Percentiles rank a stretch among this genome's conserved stretches.
Evolutionary conservation across 2,888 invertebrate species (phyloP).

Genomic region (Tetragonisca angustula): DNA sequence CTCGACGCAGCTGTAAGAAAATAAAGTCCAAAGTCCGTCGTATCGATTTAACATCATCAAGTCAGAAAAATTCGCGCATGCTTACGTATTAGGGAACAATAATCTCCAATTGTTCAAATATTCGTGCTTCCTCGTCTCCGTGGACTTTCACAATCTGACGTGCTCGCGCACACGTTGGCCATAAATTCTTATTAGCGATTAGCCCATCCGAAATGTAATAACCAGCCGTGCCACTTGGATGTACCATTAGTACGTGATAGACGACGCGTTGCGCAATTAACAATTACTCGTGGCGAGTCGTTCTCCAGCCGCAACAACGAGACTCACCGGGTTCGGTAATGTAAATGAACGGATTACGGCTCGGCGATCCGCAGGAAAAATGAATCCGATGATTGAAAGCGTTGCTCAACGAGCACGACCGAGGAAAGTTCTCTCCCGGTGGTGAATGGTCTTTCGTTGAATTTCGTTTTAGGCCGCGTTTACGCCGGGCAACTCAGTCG

Average conservation of each 20-base stretch:
- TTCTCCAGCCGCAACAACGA: slow-evolving; percentile 5
- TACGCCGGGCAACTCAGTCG: too few species aligned
- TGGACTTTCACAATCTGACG: slow-evolving; percentile 75
- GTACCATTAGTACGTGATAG: slow-evolving; percentile 71
- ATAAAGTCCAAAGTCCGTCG: too few species aligned
- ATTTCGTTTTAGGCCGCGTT: background rate
- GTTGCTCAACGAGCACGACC: background rate
- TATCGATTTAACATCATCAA: too few species aligned
- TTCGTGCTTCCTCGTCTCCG: slow-evolving; percentile 40
- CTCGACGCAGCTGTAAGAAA: too few species aligned
- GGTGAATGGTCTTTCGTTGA: background rate
- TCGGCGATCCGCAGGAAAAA: slow-evolving; percentile 26
- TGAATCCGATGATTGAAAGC: slow-evolving; percentile 39
- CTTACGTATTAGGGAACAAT: too few species aligned
- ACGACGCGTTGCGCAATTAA: slow-evolving; percentile 70
- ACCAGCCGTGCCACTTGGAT: slow-evolving; percentile 57
- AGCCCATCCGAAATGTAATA: slow-evolving; percentile 73
- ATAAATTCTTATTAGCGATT: slow-evolving; percentile 75
- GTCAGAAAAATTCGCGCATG: too few species aligned
- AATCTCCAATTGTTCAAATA: too few species aligned
- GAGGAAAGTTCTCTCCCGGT: background rate
- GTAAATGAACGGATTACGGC: slow-evolving; percentile 47
- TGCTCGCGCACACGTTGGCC: slow-evolving; percentile 61
- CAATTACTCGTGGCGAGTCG: slow-evolving; percentile 55
- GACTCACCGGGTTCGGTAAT: slow-evolving; percentile 34